These are phyloP conservation scores for Mantis religiosa DNA, from an alignment of 2,888 invertebrate species.

Conservation along the genomic window DNA sequence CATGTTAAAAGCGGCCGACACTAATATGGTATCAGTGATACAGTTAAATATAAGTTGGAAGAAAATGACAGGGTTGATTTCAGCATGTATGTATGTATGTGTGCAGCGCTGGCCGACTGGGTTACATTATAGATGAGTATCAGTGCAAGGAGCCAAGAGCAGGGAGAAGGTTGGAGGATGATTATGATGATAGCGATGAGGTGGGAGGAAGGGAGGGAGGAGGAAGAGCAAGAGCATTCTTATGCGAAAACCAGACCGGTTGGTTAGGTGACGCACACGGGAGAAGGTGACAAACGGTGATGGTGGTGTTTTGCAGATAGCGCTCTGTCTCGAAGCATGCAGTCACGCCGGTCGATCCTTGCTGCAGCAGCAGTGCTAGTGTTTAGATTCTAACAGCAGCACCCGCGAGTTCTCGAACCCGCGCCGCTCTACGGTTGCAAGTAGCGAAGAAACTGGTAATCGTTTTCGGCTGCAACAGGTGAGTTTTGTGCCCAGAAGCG, in stretches of 20 bases:
- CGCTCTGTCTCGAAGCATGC: neutral
- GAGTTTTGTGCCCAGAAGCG: neutral
- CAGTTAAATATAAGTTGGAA: neutral
- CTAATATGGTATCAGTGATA: neutral
- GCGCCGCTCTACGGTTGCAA: neutral
- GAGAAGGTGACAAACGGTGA: conserved; percentile 25
- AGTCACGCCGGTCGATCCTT: neutral
- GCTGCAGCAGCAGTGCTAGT: neutral
- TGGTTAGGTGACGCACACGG: conserved; percentile 16
- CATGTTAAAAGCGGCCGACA: neutral
- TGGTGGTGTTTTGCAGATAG: conserved; percentile 8
- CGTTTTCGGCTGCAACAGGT: neutral
- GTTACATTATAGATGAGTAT: neutral
- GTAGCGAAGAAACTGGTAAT: neutral
- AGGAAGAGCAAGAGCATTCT: conserved; percentile 10
- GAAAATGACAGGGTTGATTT: neutral
- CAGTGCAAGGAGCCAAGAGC: neutral
- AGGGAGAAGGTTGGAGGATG: neutral
- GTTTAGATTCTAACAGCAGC: neutral
- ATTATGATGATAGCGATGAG: neutral
- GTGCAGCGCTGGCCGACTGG: neutral
- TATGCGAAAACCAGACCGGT: conserved; percentile 24
- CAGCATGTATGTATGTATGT: neutral
- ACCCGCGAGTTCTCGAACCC: neutral
- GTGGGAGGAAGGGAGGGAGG: conserved; percentile 9